Percentiles rank a stretch among this genome's conserved stretches.
phyloP scores from a whole-genome alignment of 2,888 invertebrate species.

The Ommatoiulus sabulosus region DNA sequence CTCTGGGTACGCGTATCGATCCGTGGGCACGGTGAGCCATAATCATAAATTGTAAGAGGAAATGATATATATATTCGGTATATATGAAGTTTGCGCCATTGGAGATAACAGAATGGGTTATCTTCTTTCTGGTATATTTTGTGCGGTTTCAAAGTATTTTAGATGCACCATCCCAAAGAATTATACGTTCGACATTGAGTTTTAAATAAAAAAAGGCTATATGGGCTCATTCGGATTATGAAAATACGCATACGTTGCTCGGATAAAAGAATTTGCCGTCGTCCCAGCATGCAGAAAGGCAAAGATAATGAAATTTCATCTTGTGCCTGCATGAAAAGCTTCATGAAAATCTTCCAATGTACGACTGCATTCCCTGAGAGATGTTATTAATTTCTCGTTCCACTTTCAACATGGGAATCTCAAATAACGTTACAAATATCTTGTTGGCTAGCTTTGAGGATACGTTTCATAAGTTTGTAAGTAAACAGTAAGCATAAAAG shows the following conservation, averaged over 20 bases:
- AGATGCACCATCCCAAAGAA: not conserved
- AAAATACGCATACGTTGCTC: not conserved
- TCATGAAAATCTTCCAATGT: no score
- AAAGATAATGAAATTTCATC: not conserved
- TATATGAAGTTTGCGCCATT: not conserved
- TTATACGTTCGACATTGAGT: not conserved
- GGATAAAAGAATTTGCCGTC: not conserved
- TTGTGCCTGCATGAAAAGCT: not conserved
- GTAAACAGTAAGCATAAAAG: no score
- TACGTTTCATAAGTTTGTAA: no score
- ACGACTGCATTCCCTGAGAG: not conserved
- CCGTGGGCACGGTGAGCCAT: not conserved
- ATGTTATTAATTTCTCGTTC: constrained; percentile 27
- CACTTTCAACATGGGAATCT: not conserved
- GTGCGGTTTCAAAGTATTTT: not conserved
- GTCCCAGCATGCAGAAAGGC: not conserved
- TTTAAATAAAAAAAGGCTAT: not conserved
- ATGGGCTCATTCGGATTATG: not conserved
- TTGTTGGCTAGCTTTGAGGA: no score
- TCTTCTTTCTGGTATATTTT: not conserved
- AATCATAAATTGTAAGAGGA: not conserved
- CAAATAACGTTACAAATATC: no score
- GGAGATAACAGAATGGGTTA: constrained; percentile 22
- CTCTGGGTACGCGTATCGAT: not conserved
- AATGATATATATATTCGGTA: not conserved